These are phyloP conservation scores for Allolobophora icterica DNA, from an alignment of 2,888 invertebrate genomes.

Conservation along the genomic window DNA sequence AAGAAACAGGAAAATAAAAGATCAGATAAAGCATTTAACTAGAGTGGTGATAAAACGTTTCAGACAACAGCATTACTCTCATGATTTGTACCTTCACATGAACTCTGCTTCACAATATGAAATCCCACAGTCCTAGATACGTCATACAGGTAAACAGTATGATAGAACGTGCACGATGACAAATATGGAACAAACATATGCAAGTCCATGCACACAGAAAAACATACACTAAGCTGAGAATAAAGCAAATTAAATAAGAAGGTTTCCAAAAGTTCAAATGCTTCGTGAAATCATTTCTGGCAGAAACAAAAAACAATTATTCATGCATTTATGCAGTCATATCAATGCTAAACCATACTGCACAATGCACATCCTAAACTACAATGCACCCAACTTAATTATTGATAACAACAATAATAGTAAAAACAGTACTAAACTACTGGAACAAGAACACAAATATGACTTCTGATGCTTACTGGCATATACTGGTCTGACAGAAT, in stretches of 20 bases:
- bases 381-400: background rate
- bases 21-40: background rate
- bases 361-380: background rate
- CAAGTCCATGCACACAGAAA: background rate
- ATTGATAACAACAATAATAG: background rate
- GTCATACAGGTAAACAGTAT: background rate
- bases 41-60: background rate
- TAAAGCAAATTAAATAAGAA: background rate
- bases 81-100: background rate
- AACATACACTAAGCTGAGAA: background rate
- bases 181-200: background rate
- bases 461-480: constrained; percentile 71
- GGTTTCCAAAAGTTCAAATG: background rate
- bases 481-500: constrained; percentile 87
- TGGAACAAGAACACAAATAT: background rate
- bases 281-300: background rate
- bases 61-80: background rate
- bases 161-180: background rate
- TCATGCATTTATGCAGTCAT: background rate
- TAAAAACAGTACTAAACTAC: background rate
- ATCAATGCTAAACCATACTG: background rate
- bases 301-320: too few relatives aligned
- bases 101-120: background rate
- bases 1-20: background rate
- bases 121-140: background rate